phyloP scores from a whole-genome alignment of 2,797 vertebrate species.

The Sparidentex hasta region DNA sequence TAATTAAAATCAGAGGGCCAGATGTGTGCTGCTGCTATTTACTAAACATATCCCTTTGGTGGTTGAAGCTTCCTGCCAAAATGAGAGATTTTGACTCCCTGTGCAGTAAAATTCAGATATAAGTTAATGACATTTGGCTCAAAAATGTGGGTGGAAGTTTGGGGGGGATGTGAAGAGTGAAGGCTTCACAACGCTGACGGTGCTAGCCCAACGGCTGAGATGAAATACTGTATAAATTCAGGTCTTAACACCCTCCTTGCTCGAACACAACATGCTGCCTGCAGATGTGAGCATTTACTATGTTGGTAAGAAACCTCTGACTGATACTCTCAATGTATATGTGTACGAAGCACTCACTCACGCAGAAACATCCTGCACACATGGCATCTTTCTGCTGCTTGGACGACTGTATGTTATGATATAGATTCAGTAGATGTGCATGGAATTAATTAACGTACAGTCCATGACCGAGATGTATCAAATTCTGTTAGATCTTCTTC shows the following conservation, averaged over 20 bases:
- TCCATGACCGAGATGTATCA: slow-evolving; percentile 3
- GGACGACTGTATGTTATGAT: slow-evolving; percentile 1
- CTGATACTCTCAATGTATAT: not conserved
- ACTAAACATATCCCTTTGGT: slow-evolving; percentile 64
- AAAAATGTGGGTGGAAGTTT: slow-evolving; percentile 56
- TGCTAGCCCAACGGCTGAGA: slow-evolving; percentile 32
- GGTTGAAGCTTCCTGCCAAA: slow-evolving; percentile 67
- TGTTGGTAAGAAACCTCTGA: slow-evolving; percentile 9
- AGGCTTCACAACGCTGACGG: slow-evolving; percentile 45
- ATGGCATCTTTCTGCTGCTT: slow-evolving; percentile 1
- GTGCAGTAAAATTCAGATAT: slow-evolving; percentile 50
- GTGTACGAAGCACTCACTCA: slow-evolving; percentile 10
- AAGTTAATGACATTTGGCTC: slow-evolving; percentile 60
- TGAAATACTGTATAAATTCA: slow-evolving; percentile 28
- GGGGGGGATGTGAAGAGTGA: slow-evolving; percentile 40
- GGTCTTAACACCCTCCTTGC: not conserved
- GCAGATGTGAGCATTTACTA: slow-evolving; percentile 16
- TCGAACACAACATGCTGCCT: slow-evolving; percentile 7
- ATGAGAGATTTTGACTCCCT: slow-evolving; percentile 61
- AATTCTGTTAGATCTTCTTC: slow-evolving; percentile 15
- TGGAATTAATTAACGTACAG: slow-evolving; percentile 11
- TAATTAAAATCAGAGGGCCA: slow-evolving; percentile 80
- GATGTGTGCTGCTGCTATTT: slow-evolving; percentile 76
- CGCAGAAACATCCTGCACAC: not conserved
- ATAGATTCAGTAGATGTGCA: slow-evolving; percentile 4